Evolutionary conservation across 2,113 vertebrate genomes (phyloP).

Genomic region (Laterallus jamaicensis): DNA sequence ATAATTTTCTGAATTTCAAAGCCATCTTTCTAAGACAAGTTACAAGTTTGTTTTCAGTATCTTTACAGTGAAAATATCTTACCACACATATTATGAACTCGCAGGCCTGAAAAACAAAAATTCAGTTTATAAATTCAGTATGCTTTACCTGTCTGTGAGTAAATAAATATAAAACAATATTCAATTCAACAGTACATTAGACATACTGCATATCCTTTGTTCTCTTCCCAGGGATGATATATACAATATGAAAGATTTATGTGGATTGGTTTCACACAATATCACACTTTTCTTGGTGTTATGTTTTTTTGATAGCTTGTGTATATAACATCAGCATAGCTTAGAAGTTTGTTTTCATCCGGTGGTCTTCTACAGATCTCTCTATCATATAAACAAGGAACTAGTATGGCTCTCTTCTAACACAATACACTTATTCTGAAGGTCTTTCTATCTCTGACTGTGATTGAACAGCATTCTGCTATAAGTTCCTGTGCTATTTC

Average conservation of each 20-base stretch:
- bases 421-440: neutral
- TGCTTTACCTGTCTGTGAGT: slow-evolving; percentile 20
- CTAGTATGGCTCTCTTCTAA: slow-evolving; percentile 47
- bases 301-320: slow-evolving; percentile 67
- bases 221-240: slow-evolving; percentile 30
- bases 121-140: slow-evolving; percentile 54
- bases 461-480: slow-evolving; percentile 26
- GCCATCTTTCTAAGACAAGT: neutral
- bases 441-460: slow-evolving; percentile 15
- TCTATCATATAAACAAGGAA: slow-evolving; percentile 43
- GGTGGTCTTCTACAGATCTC: slow-evolving; percentile 41
- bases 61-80: slow-evolving; percentile 25
- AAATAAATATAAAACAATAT: slow-evolving; percentile 57
- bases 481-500: slow-evolving; percentile 26
- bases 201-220: slow-evolving; percentile 47
- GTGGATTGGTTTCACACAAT: slow-evolving; percentile 51
- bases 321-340: slow-evolving; percentile 30
- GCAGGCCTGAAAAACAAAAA: slow-evolving; percentile 40
- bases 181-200: slow-evolving; percentile 32
- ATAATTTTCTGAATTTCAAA: neutral
- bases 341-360: slow-evolving; percentile 58
- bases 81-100: neutral
- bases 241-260: slow-evolving; percentile 59
- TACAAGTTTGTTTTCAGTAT: neutral
- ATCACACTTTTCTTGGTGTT: slow-evolving; percentile 44